Evolutionary conservation across 2,888 invertebrate species (phyloP).

Genomic region (Neoitamus cyanurus): DNA sequence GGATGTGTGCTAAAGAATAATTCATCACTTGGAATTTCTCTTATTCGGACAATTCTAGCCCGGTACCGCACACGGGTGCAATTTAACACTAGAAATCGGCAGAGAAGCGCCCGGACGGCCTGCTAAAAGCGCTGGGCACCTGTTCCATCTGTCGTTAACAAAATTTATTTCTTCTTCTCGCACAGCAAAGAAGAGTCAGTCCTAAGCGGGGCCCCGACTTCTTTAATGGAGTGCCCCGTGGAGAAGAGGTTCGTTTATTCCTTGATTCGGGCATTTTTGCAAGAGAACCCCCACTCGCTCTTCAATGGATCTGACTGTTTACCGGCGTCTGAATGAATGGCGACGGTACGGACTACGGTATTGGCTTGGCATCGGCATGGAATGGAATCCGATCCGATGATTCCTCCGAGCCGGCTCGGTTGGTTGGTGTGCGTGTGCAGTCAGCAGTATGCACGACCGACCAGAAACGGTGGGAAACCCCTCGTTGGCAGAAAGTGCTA

Average conservation of each 20-base stretch:
- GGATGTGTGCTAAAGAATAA: neutral
- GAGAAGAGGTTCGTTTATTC: neutral
- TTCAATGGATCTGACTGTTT: neutral
- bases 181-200: conserved; percentile 11
- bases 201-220: no score
- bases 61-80: neutral
- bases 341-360: neutral
- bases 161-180: conserved; percentile 48
- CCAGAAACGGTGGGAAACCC: neutral
- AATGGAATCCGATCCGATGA: neutral
- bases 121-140: neutral
- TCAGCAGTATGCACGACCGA: no score
- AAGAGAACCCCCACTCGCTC: conserved; percentile 17
- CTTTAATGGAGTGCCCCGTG: neutral
- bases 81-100: neutral
- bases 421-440: neutral
- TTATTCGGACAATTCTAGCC: neutral
- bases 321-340: neutral
- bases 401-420: neutral
- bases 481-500: conserved; percentile 5
- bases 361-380: no score
- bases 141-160: conserved; percentile 37
- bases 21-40: conserved; percentile 24
- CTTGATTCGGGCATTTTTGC: neutral
- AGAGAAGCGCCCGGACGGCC: neutral